Base-by-base conservation (phyloP, 2,888 invertebrate genomes). In the Leptarthrus brevirostris region DNA sequence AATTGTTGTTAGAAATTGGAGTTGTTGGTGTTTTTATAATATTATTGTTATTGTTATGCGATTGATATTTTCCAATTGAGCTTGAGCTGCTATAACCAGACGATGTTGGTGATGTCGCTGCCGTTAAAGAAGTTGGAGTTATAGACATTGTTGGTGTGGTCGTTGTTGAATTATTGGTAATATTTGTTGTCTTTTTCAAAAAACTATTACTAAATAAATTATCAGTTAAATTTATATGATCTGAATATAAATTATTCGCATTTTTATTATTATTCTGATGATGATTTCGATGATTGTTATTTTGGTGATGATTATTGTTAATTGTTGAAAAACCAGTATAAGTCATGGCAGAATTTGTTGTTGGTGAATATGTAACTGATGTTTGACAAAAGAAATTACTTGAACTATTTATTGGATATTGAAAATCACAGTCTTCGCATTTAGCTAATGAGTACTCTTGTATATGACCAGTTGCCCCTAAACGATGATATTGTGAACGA, bases 401-500 rank as follows among this genome's bases (percentile, higher is more conserved):
- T 64, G 76, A 74, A 75, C 76, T 78, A 78, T 79, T 78, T 70
- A 78, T 76, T 74, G 79, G 78, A 78, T 86, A 87, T 75, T 86
- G 80, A 82, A 87, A 88, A 81, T 86, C 87, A 78, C 88, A 88
- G 75, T 83, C 80, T 79, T 84, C 85, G 83, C 88, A 88, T 79
- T 83, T 82, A 78, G 87, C 88, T 80, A 85, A 86, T 83, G 88
- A 87, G 79, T 88, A 89, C 83, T 89, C 88, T 82, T 88, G 87
- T 80, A 85, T 86, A 76, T 87, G 86, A 78, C 87, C 87, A 75
- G 86, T 86, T 8, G 87, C 87, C 5, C 88, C 87, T 79, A 89
- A 83, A 66, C 89, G 87, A 82, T 88, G 88, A 79, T 88, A 88
- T 82, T 89, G 87, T 54, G 90, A 89, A 79, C 89, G 87, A 83